Base-by-base conservation (phyloP, 1,140 invertebrate species). In the Caerostris darwini region DNA sequence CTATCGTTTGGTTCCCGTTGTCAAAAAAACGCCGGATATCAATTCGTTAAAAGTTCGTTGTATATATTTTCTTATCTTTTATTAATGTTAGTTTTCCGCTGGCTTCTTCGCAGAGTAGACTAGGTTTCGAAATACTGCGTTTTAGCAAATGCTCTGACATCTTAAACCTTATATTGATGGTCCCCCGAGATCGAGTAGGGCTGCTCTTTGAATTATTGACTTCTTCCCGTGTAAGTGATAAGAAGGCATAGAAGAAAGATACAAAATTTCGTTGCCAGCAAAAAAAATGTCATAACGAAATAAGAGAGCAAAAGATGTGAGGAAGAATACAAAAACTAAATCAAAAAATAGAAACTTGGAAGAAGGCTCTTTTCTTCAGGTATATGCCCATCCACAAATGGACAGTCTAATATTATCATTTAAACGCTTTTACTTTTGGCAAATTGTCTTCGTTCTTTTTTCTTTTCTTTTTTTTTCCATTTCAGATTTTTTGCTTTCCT, bases 41-140 rank as follows among this genome's bases (percentile, higher is more conserved):
- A 90, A 90, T 90, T 90, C 64, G 87, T 90, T 90, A 71, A 90
- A 90, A 90, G 64, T 90, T 56, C 50, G 87, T 90, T 90, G 61
- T 90, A 90, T 90, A 90, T 90, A 90, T 90, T 90, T 71, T 54
- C 87, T 90, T 90, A 90, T 90, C 87, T 90, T 90, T 90, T 90
- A 90, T 90, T 90, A 90, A 90, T 90, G 87, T 90, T 90, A 54
- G 67, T 71, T 90, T 34, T 90, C 87, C 61, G 61, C 64, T 90
- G 34, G 87, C 54, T 34, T 34, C 34, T 34, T 34, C 34, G 34
- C 34, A 34, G 34, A 34, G 34, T 34, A 34, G 34, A 34, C 34
- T 34, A 34, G 34, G 34, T 7, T 12, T 90, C 7, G 87, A 90
- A 90, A 90, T 69, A 90, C 61, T 71, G 5, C 61, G 87, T 90